Evolutionary conservation across 1,140 invertebrate species (phyloP), one percentile per base, ranked within the genome.

Genomic region (Wiebesia pumilae): DNA sequence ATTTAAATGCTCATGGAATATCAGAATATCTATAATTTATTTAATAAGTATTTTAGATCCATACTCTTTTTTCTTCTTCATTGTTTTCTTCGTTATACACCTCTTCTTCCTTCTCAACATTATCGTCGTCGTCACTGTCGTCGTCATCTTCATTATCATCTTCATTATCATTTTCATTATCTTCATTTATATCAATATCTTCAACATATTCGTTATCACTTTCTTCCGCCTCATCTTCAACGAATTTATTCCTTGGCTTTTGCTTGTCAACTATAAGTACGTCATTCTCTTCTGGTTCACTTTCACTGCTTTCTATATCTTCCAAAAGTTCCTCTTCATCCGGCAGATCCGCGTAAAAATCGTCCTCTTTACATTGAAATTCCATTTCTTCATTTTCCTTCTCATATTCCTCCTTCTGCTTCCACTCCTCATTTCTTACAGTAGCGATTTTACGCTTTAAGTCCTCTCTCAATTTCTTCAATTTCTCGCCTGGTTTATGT

Each of bases 401-500:
- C 86, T 94, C 92, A 78, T 94, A 91, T 88, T 94, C 89, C 86
- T 93, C 93, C 43, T 95, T 95, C 88, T 95, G 95, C 87, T 95
- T 94, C 95, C 96, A 96, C 90, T 96, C 94, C 83, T 96, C 92
- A 38, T 94, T 94, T 77, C 96, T 93, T 88, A 95, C 95, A 67
- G 94, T 92, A 2, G 94, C 94, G 89, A 97, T 97, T 93, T 95
- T 92, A 30, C 95, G 91, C 89, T 96, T 94, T 16, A 97, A 92
- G 88, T 95, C 94, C 87, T 95, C 94, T 90, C 95, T 95, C 62
- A 97, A 91, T 87, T 95, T 94, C 62, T 94, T 89, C 79, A 96
- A 92, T 90, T 94, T 95, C 38, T 94, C 94, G 2, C 96, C 96
- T 65, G 96, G 96, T 90, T 95, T 84, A 0, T 43, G 51, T 33